Base-by-base conservation (phyloP, 2,797 vertebrate species). In the Lacerta bilineata region DNA sequence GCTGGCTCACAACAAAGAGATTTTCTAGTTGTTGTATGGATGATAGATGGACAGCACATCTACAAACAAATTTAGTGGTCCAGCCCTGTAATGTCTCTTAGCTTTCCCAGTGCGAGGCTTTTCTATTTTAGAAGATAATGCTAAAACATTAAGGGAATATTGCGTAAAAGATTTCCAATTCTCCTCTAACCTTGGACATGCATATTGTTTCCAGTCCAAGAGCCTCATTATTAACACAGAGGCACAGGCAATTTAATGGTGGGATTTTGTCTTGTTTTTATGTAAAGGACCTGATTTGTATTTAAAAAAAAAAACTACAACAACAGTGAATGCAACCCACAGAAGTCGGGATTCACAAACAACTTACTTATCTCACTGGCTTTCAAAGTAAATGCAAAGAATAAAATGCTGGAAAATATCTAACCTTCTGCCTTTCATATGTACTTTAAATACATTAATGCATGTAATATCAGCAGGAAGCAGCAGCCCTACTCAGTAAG, bases 121-220 rank as follows among this genome's bases (percentile, higher is more conserved):
- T 88, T 25, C 13, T 17, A 1, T 90, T 91, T 85, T 74, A 85
- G 80, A 18, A 71, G 6, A 25, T 59, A 89, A 88, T 0, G 75
- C 3, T 86, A 88, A 92, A 92, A 89, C 84, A 84, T 1, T 80
- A 11, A 86, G 4, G 69, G 74, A 25, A 85, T 85, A 78, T 27
- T 85, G 50, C 72, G 77, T 64, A 80, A 89, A 88, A 89, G 5
- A 1, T 92, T 94, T 94, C 84, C 79, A 88, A 18, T 5, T 87
- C 83, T 88, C 1, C 5, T 88, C 89, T 88, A 71, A 69, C 78
- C 77, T 89, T 91, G 69, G 33, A 91, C 86, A 88, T 87, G 27
- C 46, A 85, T 43, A n/a, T 64, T 39, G 84, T 80, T 93, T 93
- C 90, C 77, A 84, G 11, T 81, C n/a, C 36, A 8, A 36, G 33